phyloP scores from a whole-genome alignment of 2,888 invertebrate species.

The Drosophila melanosoma region DNA sequence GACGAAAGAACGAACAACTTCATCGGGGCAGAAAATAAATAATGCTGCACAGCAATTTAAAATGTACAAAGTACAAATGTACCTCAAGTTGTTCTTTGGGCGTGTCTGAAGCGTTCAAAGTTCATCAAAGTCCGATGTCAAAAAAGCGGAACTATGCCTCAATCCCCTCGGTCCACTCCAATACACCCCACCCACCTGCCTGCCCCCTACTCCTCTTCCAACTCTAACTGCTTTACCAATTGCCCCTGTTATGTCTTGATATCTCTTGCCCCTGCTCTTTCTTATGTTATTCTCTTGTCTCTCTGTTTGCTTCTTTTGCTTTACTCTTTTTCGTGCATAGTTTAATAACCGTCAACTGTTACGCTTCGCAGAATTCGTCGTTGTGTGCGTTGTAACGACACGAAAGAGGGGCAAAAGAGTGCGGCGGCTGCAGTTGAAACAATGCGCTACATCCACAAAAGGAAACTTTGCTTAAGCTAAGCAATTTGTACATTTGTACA shows the following conservation, averaged over 20 bases:
- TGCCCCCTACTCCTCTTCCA: neutral
- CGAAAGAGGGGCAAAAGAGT: neutral
- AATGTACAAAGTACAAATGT: conserved; percentile 59
- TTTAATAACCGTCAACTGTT: conserved; percentile 81
- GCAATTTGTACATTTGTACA: conserved; percentile 35
- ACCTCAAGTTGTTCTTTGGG: conserved; percentile 57
- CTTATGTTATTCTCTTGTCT: conserved; percentile 4
- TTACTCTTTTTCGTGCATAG: conserved; percentile 48
- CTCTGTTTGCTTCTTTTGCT: conserved; percentile 12
- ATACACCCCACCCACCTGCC: neutral
- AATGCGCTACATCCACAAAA: conserved; percentile 26
- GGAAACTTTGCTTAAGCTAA: conserved; percentile 29
- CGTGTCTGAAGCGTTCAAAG: conserved; percentile 50
- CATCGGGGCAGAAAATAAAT: conserved; percentile 64
- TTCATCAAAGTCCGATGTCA: conserved; percentile 56
- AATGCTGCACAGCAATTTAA: conserved; percentile 37
- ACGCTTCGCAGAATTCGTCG: conserved; percentile 69
- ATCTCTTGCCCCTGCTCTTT: conserved; percentile 41
- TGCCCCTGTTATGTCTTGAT: conserved; percentile 39
- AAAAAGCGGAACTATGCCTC: conserved; percentile 78
- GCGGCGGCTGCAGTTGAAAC: conserved; percentile 2
- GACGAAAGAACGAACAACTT: conserved; percentile 55
- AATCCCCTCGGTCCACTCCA: conserved; percentile 28
- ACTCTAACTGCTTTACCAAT: conserved; percentile 15
- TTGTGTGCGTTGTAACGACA: conserved; percentile 29